Evolutionary conservation across 53 echinoderm and acorn worm species (phyloP), one percentile per base, ranked within the genome.

Genomic region (Stichopus horrens): DNA sequence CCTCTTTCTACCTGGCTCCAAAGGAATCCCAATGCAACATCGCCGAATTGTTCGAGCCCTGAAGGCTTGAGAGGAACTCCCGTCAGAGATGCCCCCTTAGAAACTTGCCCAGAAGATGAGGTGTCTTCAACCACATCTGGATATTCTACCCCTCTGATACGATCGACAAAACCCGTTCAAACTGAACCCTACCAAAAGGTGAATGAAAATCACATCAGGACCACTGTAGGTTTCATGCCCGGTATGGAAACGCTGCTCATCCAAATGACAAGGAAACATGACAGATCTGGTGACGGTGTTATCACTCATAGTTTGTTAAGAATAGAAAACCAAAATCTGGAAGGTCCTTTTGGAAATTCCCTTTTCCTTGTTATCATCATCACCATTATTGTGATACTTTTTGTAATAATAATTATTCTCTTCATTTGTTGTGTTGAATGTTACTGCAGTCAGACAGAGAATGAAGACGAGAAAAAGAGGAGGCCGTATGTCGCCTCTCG

Each of bases 1-100:
- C 5, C 54, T 2, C 89, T 89, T 16, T 21, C 57, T 14, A 9
- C 11, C 56, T 89, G 83, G 89, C 59, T 83, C 21, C 20, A 74
- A 55, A 11, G 23, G 6, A 59, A 85, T 18, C 85, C 85, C 5
- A 22, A 67, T 0, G 52, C 52, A 5, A 51, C 85, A 52, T 66
- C 66, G 7, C 85, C 85, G 6, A 11, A 18, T 3, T 85, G 85
- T 65, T 21, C 60, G 37, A 85, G 58, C 9, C 85, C 85, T 23
- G 66, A 66, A 52, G 37, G 71, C 19, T 18, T 71, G 19, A 4
- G 71, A 16, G 71, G 71, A 71, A 71, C 71, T 18, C 71, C 71
- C 3, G 16, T 71, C n/a, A 13, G 71, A 20, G 18, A 71, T 71
- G 71, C 18, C 6, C 16, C 55, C 7, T 56, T 81, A 20, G 81